These are phyloP conservation scores for Osmerus mordax DNA, from an alignment of 2,113 vertebrate genomes.

Conservation along the genomic window DNA sequence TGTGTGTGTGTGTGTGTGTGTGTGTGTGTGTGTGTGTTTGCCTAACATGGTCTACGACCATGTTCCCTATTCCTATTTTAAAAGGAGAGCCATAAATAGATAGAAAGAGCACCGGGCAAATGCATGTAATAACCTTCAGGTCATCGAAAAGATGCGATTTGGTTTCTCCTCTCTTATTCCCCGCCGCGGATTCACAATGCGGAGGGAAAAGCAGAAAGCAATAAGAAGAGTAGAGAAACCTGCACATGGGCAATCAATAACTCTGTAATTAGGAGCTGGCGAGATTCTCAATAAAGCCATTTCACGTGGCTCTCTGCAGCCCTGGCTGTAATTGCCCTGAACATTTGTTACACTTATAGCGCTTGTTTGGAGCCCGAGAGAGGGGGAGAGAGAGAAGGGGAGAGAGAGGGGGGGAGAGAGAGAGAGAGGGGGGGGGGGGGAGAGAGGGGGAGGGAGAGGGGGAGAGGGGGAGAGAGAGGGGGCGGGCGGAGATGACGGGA, in stretches of 20 bases:
- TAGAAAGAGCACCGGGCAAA: conserved; percentile 23
- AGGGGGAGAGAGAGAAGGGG: no score
- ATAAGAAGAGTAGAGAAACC: conserved; percentile 43
- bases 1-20: no score
- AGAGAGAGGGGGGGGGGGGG: no score
- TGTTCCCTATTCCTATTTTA: no score
- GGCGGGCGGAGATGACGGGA: not conserved
- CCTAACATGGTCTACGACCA: no score
- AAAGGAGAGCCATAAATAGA: conserved; percentile 19
- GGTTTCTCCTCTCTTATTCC: not conserved
- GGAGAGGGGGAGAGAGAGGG: not conserved
- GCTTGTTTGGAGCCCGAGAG: conserved; percentile 48
- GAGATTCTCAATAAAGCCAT: conserved; percentile 70
- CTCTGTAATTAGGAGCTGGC: conserved; percentile 64
- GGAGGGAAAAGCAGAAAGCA: conserved; percentile 47
- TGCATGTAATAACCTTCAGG: conserved; percentile 2
- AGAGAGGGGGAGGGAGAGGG: no score
- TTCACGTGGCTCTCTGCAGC: conserved; percentile 57
- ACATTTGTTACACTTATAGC: conserved; percentile 66
- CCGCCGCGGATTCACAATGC: conserved; percentile 34
- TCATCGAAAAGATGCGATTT: conserved; percentile 29
- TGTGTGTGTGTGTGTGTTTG: no score
- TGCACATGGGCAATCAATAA: conserved; percentile 63
- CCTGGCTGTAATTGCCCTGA: conserved; percentile 57
- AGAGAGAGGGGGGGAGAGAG: no score